Evolutionary conservation across 2,113 vertebrate species (phyloP).

Genomic region (Heloderma charlesbogerti): DNA sequence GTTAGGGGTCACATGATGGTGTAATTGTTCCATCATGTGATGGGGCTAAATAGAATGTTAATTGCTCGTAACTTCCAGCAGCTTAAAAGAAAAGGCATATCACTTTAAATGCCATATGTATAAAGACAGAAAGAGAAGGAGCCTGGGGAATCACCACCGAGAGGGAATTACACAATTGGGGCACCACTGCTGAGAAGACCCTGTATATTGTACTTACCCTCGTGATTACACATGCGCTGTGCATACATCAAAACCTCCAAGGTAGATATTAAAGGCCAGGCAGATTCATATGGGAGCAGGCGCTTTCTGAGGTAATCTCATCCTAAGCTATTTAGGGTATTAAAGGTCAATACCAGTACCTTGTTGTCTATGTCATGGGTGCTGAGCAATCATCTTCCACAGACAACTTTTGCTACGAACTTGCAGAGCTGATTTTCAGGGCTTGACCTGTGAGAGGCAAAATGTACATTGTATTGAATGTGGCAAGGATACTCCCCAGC

Average conservation of each 20-base stretch:
- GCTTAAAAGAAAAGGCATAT: neutral
- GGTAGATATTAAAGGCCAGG: too few species aligned
- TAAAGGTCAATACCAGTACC: neutral
- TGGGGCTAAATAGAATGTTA: neutral
- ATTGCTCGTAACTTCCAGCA: neutral
- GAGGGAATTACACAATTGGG: neutral
- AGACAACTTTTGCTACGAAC: too few species aligned
- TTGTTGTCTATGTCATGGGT: too few species aligned
- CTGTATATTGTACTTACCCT: neutral
- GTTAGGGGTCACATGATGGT: too few species aligned
- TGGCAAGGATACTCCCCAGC: too few species aligned
- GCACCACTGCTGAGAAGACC: neutral
- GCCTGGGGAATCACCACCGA: too few species aligned
- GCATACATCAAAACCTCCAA: too few species aligned
- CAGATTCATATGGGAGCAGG: too few species aligned
- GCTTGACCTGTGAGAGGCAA: too few species aligned
- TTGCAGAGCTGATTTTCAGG: too few species aligned
- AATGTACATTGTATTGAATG: too few species aligned
- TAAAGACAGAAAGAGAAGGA: neutral
- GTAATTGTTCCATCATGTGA: neutral
- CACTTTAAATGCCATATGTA: neutral
- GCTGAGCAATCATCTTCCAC: too few species aligned
- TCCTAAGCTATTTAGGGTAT: neutral
- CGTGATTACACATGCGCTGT: neutral
- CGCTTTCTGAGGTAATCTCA: neutral